Evolutionary conservation across 35 echinoderm and acorn worm species (phyloP), one percentile per base, ranked within the genome.

Genomic region (Ptychodera flava): DNA sequence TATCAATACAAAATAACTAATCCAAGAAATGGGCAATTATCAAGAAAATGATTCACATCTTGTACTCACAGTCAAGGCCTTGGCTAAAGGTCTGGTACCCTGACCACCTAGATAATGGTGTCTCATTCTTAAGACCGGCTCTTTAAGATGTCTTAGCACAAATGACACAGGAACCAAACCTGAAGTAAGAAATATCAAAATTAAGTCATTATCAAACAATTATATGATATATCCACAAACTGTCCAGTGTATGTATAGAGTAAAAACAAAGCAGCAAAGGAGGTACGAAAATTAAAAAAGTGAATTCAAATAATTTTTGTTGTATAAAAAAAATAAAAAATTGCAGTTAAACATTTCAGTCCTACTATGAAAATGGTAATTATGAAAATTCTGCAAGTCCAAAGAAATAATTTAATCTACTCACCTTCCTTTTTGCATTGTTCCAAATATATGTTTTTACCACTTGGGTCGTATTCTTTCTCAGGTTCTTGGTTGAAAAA

Each of bases 381-480:
- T n/a, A n/a, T n/a, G n/a, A n/a, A n/a, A n/a, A n/a, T n/a, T n/a
- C n/a, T n/a, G n/a, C n/a, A n/a, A n/a, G n/a, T n/a, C n/a, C n/a
- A n/a, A n/a, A n/a, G n/a, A n/a, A n/a, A n/a, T n/a, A n/a, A n/a
- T n/a, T n/a, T n/a, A n/a, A n/a, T n/a, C n/a, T n/a, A 36, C 31
- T 82, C 90, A 97, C 94, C 94, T 93, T 97, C 94, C 35, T 89
- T 64, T 77, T 86, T 90, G 78, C 94, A 97, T 79, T 97, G 88
- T 78, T 87, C 78, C 82, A 97, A 38, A 76, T 97, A 97, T 15
- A 97, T 86, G 35, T 88, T 91, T 28, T 81, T 82, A 28, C 94
- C 94, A 77, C 80, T 78, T 31, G 86, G 64, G 85, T 97, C 94
- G 85, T 85, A 76, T 35, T 64, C 81, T 80, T 82, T 87, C 35